phyloP scores from a whole-genome alignment of 1,140 invertebrate species.

The Leptinotarsa undecemlineata region DNA sequence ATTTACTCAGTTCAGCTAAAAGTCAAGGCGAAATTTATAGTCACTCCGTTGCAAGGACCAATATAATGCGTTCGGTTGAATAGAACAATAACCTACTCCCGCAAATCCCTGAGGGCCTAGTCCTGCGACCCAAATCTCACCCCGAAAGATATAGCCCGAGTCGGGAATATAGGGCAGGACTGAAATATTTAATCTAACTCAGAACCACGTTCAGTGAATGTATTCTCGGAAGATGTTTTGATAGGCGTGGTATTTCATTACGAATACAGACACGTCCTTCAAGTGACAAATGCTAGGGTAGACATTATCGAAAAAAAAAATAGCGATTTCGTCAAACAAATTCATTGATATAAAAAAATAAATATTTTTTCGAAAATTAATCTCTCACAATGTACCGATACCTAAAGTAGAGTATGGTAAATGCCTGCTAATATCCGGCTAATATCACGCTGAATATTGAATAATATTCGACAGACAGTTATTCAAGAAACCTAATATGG shows the following conservation, averaged over 20 bases:
- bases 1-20: not conserved
- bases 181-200: not conserved
- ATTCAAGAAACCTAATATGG: too few relatives aligned
- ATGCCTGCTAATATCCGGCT: too few relatives aligned
- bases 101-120: not conserved
- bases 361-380: too few relatives aligned
- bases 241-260: not conserved
- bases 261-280: not conserved
- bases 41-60: not conserved
- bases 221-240: not conserved
- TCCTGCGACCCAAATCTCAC: slow-evolving; percentile 5
- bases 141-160: not conserved
- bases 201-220: not conserved
- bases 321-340: too few relatives aligned
- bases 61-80: slow-evolving; percentile 1
- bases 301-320: too few relatives aligned
- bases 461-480: too few relatives aligned
- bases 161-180: not conserved
- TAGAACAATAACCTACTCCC: slow-evolving; percentile 7
- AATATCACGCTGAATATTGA: too few relatives aligned
- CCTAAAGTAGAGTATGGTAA: too few relatives aligned
- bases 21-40: not conserved
- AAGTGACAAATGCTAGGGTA: too few relatives aligned
- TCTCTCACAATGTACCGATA: too few relatives aligned
- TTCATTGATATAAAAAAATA: too few relatives aligned